Conservation (phyloP, 2,113 vertebrate species). For the Amphilophus citrinellus region DNA sequence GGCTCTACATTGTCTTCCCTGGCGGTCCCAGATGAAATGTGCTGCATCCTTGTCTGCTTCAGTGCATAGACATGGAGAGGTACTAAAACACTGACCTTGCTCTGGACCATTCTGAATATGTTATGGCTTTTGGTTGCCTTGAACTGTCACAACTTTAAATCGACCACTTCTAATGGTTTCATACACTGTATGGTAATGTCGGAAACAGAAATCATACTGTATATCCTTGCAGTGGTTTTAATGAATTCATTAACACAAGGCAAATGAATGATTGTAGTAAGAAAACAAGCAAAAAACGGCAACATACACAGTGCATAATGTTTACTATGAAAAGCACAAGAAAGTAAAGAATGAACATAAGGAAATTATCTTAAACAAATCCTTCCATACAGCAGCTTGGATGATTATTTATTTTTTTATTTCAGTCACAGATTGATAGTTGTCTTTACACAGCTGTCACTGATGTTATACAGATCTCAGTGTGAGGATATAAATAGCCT, state of each 20-base stretch:
- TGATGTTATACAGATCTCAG: conserved; percentile 47
- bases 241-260: conserved; percentile 12
- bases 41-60: conserved; percentile 75
- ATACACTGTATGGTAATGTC: conserved; percentile 46
- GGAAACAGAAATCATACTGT: background rate
- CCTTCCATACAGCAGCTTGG: background rate
- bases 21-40: conserved; percentile 79
- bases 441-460: conserved; percentile 63
- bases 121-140: conserved; percentile 79
- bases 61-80: conserved; percentile 71
- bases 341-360: background rate
- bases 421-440: conserved; percentile 58
- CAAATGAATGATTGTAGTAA: conserved; percentile 16
- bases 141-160: conserved; percentile 84
- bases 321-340: background rate
- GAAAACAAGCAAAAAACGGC: background rate
- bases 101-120: conserved; percentile 78
- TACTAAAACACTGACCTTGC: conserved; percentile 82
- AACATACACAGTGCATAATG: background rate
- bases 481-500: conserved; percentile 67
- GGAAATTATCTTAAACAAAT: background rate
- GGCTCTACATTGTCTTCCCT: conserved; percentile 77
- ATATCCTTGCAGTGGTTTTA: background rate
- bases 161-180: conserved; percentile 79
- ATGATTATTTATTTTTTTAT: background rate